Evolutionary conservation across 2,113 vertebrate species (phyloP).

Genomic region (Phrynosoma platyrhinos): DNA sequence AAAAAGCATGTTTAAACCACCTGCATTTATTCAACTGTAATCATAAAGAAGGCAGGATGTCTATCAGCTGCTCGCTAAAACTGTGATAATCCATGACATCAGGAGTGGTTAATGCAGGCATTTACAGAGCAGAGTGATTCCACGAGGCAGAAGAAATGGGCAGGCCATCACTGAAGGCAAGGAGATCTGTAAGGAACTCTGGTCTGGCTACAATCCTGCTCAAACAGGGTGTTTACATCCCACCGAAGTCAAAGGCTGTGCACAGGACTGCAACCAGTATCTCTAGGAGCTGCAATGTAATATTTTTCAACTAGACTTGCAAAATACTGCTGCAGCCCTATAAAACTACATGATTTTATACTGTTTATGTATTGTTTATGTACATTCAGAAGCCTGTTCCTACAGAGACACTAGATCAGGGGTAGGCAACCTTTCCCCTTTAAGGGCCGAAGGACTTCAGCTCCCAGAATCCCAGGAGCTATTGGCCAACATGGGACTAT

Average conservation of each 20-base stretch:
- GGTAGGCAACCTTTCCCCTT: no score
- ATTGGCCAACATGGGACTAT: no score
- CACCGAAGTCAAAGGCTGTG: background rate
- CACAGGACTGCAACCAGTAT: background rate
- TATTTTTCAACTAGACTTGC: background rate
- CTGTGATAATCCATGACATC: background rate
- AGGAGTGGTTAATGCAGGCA: background rate
- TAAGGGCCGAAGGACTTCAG: no score
- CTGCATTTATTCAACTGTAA: background rate
- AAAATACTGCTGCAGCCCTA: background rate
- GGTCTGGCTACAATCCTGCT: background rate
- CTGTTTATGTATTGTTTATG: no score
- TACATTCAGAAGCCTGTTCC: background rate
- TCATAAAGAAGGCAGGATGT: background rate
- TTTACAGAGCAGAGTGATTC: background rate
- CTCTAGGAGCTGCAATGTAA: no score
- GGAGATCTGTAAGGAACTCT: background rate
- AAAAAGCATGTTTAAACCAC: background rate
- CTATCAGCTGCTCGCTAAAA: background rate
- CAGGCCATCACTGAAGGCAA: background rate
- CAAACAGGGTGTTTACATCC: background rate
- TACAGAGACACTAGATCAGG: background rate
- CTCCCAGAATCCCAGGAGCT: no score
- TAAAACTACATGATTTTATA: no score
- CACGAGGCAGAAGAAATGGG: background rate